Base-by-base conservation (phyloP, 2,113 vertebrate species). In the Donacobius atricapilla region DNA sequence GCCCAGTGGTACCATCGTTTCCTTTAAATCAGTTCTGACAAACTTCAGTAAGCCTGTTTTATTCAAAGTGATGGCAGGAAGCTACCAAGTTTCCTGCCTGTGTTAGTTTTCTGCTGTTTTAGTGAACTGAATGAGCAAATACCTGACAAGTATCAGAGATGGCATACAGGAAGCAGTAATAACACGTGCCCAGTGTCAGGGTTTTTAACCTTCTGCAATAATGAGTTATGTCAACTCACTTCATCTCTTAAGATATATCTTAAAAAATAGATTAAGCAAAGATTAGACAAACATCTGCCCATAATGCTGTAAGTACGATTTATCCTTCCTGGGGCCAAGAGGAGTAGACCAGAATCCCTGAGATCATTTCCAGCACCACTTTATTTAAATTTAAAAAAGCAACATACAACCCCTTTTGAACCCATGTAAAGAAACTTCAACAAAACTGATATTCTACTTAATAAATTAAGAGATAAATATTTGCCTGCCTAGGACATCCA, bases 211-310 rank as follows among this genome's bases (percentile, higher is more conserved):
- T 90, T 93, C 88, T 86, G 64, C 71, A 76, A 9, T 33, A 66
- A 94, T 22, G 64, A 96, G 70, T 80, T 94, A 86, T 88, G 94
- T 80, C 88, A 68, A 68, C 68, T 89, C 83, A 81, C 35, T 42
- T 1, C 91, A 83, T 81, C 80, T 81, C 60, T 0, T 66, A 83
- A 83, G 83, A 58, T 58, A 0, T 63, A 93, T 87, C 89, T 92
- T 92, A 78, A 90, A 97, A 92, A 51, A 88, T 4, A 86, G 58
- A 90, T 95, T 83, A 87, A 72, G 72, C 71, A 94, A 96, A 93
- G 92, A 97, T 94, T 85, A 95, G 90, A 90, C 88, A 85, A 94
- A 93, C 54, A 86, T 77, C 68, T 80, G 28, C 51, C 87, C 92
- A 87, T 89, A 90, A 68, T 20, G 65, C 39, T 60, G 42, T 45